These are phyloP conservation scores for Chrysogorgia sp. DNA, from an alignment of 92 coral and sea anemone genomes.

Conservation along the genomic window DNA sequence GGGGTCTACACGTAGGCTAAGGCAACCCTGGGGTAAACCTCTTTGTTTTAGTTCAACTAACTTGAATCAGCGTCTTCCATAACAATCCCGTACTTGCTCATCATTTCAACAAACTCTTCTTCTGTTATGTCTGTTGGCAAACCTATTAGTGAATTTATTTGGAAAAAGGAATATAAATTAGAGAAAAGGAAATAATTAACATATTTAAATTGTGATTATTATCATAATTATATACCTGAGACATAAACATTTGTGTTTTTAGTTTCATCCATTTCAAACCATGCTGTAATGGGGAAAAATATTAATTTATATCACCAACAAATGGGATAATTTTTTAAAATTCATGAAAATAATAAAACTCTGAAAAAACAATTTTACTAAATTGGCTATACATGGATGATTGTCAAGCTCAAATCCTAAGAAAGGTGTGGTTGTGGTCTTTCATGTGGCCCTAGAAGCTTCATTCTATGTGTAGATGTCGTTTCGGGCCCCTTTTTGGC, in stretches of 20 bases:
- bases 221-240: background rate
- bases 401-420: no score
- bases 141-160: slow-evolving; percentile 50
- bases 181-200: no score
- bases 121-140: slow-evolving; percentile 83
- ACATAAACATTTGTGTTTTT: slow-evolving; percentile 94
- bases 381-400: no score
- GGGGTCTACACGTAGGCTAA: no score
- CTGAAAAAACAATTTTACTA: no score
- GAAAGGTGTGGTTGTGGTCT: no score
- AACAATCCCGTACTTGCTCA: slow-evolving; percentile 94
- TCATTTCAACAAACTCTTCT: slow-evolving; percentile 86
- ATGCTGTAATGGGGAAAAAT: slow-evolving; percentile 57
- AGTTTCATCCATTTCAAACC: slow-evolving; percentile 89
- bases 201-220: background rate
- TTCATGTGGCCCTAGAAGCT: no score
- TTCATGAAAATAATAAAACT: no score
- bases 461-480: no score
- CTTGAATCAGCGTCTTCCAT: slow-evolving; percentile 94
- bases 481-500: no score
- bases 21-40: background rate
- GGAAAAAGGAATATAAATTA: background rate
- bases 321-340: no score
- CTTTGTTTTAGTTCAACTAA: slow-evolving; percentile 25
- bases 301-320: no score